phyloP scores from a whole-genome alignment of 2,888 invertebrate genomes.

The Eupithecia pulchellata region DNA sequence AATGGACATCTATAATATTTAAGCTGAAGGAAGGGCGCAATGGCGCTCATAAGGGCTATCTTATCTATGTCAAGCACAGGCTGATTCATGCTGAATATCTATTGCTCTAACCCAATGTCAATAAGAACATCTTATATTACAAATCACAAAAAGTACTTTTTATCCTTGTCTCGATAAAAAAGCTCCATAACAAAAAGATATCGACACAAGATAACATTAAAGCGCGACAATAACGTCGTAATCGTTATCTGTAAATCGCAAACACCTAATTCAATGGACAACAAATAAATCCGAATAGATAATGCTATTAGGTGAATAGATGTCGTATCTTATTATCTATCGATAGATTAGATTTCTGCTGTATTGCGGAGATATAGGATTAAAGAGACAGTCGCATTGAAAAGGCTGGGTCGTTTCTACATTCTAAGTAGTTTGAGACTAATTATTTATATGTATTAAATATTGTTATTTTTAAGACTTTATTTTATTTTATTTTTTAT shows the following conservation, averaged over 20 bases:
- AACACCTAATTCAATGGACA: slow-evolving; percentile 42
- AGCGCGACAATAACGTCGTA: not conserved
- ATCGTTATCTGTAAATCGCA: slow-evolving; percentile 38
- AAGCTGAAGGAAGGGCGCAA: no score
- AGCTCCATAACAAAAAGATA: not conserved
- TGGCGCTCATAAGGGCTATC: no score
- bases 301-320: slow-evolving; percentile 42
- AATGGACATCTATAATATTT: no score
- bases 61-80: not conserved
- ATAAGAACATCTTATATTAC: not conserved
- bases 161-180: not conserved
- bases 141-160: not conserved
- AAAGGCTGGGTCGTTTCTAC: slow-evolving; percentile 9
- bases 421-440: not conserved
- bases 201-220: slow-evolving; percentile 10
- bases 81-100: not conserved
- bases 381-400: slow-evolving; percentile 54
- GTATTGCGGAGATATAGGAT: slow-evolving; percentile 72
- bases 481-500: no score
- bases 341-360: slow-evolving; percentile 45
- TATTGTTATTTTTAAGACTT: no score
- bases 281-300: slow-evolving; percentile 42
- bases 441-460: not conserved
- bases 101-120: not conserved
- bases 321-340: slow-evolving; percentile 37